These are phyloP conservation scores for Eumacrocentrus americanus DNA, from an alignment of 2,888 invertebrate genomes.

Conservation along the genomic window DNA sequence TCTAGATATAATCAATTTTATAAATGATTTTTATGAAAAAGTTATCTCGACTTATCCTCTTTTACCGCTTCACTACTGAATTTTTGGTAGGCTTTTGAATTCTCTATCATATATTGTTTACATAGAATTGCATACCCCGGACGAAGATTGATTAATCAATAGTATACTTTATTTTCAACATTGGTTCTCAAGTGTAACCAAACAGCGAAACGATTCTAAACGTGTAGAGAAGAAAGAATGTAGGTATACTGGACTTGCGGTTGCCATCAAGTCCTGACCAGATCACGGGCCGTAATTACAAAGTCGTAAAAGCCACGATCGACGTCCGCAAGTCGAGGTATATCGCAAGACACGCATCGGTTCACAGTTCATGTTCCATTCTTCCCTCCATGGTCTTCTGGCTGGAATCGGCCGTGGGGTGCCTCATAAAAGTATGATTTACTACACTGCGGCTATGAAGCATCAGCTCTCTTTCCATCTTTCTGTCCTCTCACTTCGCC, in stretches of 20 bases:
- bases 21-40: too few species aligned
- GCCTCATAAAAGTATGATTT: constrained; percentile 56
- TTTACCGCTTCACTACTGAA: too few species aligned
- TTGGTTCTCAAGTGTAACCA: not conserved
- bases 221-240: not conserved
- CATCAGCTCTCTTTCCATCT: constrained; percentile 22
- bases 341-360: constrained; percentile 35
- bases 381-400: constrained; percentile 30
- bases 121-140: too few species aligned
- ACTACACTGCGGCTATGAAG: constrained; percentile 43
- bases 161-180: too few species aligned
- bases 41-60: too few species aligned
- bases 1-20: too few species aligned
- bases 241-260: not conserved
- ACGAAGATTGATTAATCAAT: too few species aligned
- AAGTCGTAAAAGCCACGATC: constrained; percentile 50
- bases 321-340: constrained; percentile 33
- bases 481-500: constrained; percentile 5
- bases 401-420: constrained; percentile 46
- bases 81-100: not conserved
- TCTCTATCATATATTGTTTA: too few species aligned
- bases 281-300: constrained; percentile 44
- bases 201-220: not conserved
- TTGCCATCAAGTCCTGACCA: constrained; percentile 1
- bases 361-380: constrained; percentile 45